Conservation (phyloP, 2,113 vertebrate genomes). For the Telmatochromis brachygnathus region DNA sequence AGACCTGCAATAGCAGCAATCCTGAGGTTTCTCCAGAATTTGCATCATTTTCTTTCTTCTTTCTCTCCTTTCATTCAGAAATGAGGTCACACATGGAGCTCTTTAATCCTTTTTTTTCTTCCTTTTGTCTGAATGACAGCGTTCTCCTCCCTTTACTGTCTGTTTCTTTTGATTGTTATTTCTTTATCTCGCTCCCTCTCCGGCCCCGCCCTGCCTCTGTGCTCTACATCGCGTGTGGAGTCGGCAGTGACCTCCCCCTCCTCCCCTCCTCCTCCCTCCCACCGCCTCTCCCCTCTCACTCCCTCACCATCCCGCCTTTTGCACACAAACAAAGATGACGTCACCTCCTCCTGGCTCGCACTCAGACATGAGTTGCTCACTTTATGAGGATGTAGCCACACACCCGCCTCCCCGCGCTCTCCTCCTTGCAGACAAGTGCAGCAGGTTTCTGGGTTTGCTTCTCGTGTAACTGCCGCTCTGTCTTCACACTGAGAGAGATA, state of each 20-base stretch:
- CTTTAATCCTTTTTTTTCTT: background rate
- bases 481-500: background rate
- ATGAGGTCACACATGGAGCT: background rate
- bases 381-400: background rate
- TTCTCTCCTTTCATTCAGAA: background rate
- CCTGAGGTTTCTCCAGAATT: background rate
- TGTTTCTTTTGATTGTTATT: background rate
- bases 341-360: slow-evolving; percentile 37
- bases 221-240: slow-evolving; percentile 28
- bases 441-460: slow-evolving; percentile 5
- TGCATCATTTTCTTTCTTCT: background rate
- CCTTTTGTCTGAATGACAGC: background rate
- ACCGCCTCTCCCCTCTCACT: background rate
- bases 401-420: accelerated
- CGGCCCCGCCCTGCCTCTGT: background rate
- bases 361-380: background rate
- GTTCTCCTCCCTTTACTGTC: background rate
- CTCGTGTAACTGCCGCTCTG: background rate
- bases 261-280: background rate
- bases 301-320: slow-evolving; percentile 13
- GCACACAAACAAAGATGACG: slow-evolving; percentile 70
- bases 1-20: background rate
- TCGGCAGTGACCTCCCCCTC: background rate
- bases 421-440: background rate
- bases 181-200: background rate